A percentile compares a stretch with the other conserved stretches of the same genome.
These are phyloP conservation scores for Ophion ellenae DNA, from an alignment of 2,888 invertebrate genomes.

Conservation along the genomic window DNA sequence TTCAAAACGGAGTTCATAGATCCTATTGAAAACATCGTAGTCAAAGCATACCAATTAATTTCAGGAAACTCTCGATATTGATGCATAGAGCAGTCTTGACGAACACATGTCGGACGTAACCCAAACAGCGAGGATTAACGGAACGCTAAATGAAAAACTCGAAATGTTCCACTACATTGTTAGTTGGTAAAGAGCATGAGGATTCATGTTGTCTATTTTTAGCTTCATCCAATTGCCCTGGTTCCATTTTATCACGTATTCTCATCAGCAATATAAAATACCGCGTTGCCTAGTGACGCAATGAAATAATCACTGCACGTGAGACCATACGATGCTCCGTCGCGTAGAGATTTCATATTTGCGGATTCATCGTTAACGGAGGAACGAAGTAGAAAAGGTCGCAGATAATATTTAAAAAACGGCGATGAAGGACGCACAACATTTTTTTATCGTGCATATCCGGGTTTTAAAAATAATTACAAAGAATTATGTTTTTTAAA, in stretches of 20 bases:
- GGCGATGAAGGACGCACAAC: neutral
- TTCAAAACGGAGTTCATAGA: neutral
- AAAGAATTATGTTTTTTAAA: neutral
- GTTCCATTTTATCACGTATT: neutral
- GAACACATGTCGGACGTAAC: neutral
- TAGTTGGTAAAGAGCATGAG: neutral
- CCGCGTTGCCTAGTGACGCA: constrained; percentile 1
- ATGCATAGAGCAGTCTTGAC: neutral
- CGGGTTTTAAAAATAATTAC: neutral
- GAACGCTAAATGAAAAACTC: neutral
- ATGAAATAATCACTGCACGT: neutral
- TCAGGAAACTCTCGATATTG: neutral
- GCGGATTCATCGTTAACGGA: neutral
- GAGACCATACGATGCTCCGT: neutral
- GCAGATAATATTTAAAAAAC: neutral
- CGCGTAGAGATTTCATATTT: neutral
- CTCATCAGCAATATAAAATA: neutral
- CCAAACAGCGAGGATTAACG: neutral
- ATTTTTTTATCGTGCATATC: neutral
- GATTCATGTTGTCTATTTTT: constrained; percentile 5
- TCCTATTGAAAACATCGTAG: neutral
- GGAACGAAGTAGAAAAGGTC: neutral
- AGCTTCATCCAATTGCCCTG: constrained; percentile 28
- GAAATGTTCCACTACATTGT: neutral
- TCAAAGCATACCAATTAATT: neutral